Base-by-base conservation (phyloP, 2,888 invertebrate species). In the Clepsis dumicolana region DNA sequence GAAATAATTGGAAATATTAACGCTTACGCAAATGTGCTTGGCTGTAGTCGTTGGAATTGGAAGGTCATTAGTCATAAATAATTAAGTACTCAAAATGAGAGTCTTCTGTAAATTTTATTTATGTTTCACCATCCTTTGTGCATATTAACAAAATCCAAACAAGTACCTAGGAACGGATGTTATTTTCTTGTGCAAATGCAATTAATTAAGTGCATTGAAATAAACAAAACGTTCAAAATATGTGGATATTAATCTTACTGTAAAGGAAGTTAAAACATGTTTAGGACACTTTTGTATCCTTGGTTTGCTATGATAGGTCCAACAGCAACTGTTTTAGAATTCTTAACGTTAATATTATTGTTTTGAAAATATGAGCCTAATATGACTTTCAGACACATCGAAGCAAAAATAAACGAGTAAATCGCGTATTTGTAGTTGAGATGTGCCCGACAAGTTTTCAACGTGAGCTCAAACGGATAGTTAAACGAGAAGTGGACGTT, bases 1-100 rank as follows among this genome's bases (percentile, higher is more conserved):
- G 18, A 68, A 27, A 59, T 38, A 57, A 44, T 53, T 68, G 38
- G 52, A 63, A 18, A 54, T 66, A 32, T 27, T 32, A 32, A 21
- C 14, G 57, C 29, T 60, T 50, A 35, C 29, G 24, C 21, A 21
- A 54, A 41, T n/a, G n/a, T 44, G 48, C 21, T 21, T 7, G 21
- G 48, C 12, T 21, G 48, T 48, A 21, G 21, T 21, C 21, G 12
- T 2, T 12, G 0, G 12, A n/a, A n/a, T n/a, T n/a, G n/a, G n/a
- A n/a, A 44, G 44, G 44, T 44, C 44, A 8, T 44, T n/a, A 7
- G 18, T 16, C 18, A 18, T 44, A 18, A 18, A 44, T 16, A n/a
- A 14, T 16, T 12, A 16, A 7, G 41, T 4, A 29, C 41, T 44
- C 8, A 44, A 8, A 41, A 1, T 44, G 44, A 8, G 18, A 44